Conservation (phyloP, 2,113 vertebrate species). For the Oriolus oriolus region DNA sequence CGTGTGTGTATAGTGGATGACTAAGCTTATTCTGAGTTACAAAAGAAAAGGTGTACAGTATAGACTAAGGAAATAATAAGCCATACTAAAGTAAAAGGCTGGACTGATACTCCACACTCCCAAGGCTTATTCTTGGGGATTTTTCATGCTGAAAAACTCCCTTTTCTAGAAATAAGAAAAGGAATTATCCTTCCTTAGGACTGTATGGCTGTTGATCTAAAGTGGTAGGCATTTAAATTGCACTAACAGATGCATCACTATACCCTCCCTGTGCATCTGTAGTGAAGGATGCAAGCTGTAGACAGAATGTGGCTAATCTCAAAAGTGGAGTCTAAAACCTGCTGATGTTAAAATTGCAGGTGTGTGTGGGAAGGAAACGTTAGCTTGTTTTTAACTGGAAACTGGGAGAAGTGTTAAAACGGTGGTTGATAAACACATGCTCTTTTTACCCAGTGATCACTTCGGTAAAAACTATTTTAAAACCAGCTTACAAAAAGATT, state of each 20-base stretch:
- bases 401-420: not conserved
- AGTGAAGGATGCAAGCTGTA: not conserved
- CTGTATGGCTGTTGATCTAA: not conserved
- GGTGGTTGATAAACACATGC: not conserved
- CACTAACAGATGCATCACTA: not conserved
- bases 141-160: not conserved
- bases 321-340: not conserved
- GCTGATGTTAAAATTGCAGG: not conserved
- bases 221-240: not conserved
- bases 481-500: not conserved
- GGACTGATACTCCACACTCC: not conserved
- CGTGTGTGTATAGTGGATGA: not conserved
- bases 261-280: not conserved
- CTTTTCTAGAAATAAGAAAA: not conserved
- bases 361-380: not conserved
- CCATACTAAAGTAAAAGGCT: not conserved
- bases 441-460: not conserved
- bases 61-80: not conserved
- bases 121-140: not conserved
- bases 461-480: not conserved
- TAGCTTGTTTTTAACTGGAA: not conserved
- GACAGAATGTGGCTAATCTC: not conserved
- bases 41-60: not conserved
- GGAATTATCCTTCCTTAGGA: not conserved
- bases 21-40: conserved; percentile 9